These are phyloP conservation scores for Idaea aversata DNA, from an alignment of 2,888 invertebrate genomes.

Conservation along the genomic window DNA sequence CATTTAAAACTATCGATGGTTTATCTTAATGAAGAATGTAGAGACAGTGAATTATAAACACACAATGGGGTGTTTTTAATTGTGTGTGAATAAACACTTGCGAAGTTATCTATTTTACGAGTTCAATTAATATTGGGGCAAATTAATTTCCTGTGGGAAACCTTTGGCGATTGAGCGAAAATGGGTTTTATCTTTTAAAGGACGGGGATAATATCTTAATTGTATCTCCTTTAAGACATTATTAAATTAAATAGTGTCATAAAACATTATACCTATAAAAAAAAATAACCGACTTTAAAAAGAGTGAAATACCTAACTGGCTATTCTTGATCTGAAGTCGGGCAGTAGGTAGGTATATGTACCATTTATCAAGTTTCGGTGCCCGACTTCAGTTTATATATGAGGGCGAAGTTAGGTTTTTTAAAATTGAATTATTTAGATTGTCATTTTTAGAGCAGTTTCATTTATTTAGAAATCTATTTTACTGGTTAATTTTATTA, in stretches of 20 bases:
- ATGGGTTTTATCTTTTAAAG: background rate
- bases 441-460: too few species aligned
- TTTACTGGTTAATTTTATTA: too few species aligned
- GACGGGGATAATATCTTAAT: background rate
- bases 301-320: too few species aligned
- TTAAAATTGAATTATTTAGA: too few species aligned
- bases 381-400: too few species aligned
- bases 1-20: constrained; percentile 43
- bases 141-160: constrained; percentile 63
- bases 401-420: too few species aligned
- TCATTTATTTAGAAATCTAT: too few species aligned
- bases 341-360: too few species aligned
- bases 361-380: too few species aligned
- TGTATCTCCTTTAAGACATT: background rate
- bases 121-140: constrained; percentile 39
- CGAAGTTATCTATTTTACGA: constrained; percentile 61
- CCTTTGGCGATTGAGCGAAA: background rate
- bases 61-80: constrained; percentile 48
- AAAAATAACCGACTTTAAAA: too few species aligned
- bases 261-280: background rate
- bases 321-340: too few species aligned
- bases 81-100: constrained; percentile 56
- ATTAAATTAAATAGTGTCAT: background rate
- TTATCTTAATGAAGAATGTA: constrained; percentile 66
- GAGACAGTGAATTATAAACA: constrained; percentile 43